Percentiles rank a stretch among this genome's conserved stretches.
Conservation (phyloP, 2,113 vertebrate genomes). For the Catagonus wagneri region DNA sequence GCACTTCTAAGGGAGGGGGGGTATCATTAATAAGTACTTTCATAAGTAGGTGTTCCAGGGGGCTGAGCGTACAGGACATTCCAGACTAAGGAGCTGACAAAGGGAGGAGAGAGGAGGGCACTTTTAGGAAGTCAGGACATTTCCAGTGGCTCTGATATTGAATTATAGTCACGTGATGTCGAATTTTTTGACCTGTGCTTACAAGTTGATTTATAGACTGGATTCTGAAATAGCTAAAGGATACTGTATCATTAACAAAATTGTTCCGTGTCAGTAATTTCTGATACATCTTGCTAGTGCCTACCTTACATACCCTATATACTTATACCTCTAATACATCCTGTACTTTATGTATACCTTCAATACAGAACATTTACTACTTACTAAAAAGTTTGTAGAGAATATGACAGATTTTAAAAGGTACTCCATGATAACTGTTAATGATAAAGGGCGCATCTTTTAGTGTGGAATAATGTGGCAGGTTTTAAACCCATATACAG, state of each 20-base stretch:
- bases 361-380: neutral
- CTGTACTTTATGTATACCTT: neutral
- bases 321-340: neutral
- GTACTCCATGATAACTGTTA: neutral
- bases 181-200: neutral
- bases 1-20: neutral
- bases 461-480: constrained; percentile 23
- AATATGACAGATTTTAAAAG: neutral
- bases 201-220: neutral
- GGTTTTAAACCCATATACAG: constrained; percentile 52
- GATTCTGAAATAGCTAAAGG: neutral
- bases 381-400: neutral
- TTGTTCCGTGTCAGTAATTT: neutral
- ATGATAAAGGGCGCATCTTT: constrained; percentile 47
- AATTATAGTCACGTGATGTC: neutral
- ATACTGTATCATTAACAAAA: neutral
- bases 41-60: neutral
- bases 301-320: neutral
- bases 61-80: neutral
- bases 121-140: neutral
- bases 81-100: neutral
- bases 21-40: neutral
- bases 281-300: neutral
- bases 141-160: neutral
- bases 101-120: neutral